A percentile compares a stretch with the other conserved stretches of the same genome.
These are phyloP conservation scores for Callospermophilus lateralis DNA, from an alignment of 2,113 vertebrate genomes.

Conservation along the genomic window DNA sequence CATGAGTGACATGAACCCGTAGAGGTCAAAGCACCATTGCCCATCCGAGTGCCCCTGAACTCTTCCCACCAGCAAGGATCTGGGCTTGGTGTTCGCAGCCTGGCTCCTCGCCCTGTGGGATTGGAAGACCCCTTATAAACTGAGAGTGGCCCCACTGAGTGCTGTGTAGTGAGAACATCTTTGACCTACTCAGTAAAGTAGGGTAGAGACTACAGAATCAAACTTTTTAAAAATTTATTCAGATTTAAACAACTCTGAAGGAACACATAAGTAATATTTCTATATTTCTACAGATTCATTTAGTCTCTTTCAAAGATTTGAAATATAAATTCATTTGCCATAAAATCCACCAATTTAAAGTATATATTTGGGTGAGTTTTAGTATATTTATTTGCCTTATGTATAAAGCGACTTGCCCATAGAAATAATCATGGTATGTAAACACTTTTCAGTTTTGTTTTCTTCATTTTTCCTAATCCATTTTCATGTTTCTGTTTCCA, in stretches of 20 bases:
- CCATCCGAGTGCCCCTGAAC: not conserved
- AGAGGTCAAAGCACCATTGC: accelerated
- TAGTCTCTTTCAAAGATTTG: not conserved
- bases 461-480: not conserved
- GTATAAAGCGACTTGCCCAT: not conserved
- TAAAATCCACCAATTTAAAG: not conserved
- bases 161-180: too few species aligned
- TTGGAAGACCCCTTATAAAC: not conserved
- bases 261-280: not conserved
- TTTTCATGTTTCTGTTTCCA: not conserved
- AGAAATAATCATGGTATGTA: not conserved
- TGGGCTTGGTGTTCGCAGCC: not conserved
- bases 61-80: not conserved
- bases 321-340: not conserved
- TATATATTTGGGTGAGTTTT: too few species aligned
- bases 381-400: not conserved
- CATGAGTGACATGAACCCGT: too few species aligned
- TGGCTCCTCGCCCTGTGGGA: not conserved
- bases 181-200: too few species aligned
- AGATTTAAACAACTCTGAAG: not conserved
- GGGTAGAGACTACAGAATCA: too few species aligned
- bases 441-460: not conserved
- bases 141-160: too few species aligned
- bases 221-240: too few species aligned
- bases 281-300: not conserved